These are phyloP conservation scores for Parascotia fuliginaria DNA, from an alignment of 2,888 invertebrate species.

Conservation along the genomic window DNA sequence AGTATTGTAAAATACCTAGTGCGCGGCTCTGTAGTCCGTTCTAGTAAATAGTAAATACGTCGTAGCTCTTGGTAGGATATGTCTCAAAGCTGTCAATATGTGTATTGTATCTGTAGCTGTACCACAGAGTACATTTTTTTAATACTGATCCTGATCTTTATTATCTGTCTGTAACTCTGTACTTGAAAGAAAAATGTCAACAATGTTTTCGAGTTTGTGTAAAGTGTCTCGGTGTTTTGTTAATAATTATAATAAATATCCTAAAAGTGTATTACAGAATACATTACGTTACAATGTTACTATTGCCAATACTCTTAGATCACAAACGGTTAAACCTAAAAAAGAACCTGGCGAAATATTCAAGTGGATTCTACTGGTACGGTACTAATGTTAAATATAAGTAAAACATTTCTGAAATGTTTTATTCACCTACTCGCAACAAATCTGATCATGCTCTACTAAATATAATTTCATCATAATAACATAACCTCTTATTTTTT, in stretches of 20 bases:
- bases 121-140: too few relatives aligned
- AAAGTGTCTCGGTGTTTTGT: slow-evolving; percentile 42
- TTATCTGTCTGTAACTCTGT: too few relatives aligned
- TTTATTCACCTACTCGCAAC: too few relatives aligned
- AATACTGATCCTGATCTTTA: too few relatives aligned
- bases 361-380: slow-evolving; percentile 77
- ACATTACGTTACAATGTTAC: slow-evolving; percentile 54
- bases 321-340: slow-evolving; percentile 51
- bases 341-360: slow-evolving; percentile 69
- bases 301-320: slow-evolving; percentile 53
- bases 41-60: too few relatives aligned
- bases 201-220: slow-evolving; percentile 46
- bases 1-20: too few relatives aligned
- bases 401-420: too few relatives aligned
- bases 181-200: slow-evolving; percentile 43
- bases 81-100: too few relatives aligned
- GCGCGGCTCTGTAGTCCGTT: too few relatives aligned
- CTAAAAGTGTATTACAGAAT: slow-evolving; percentile 46
- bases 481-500: slow-evolving; percentile 10
- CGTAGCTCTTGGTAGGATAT: too few relatives aligned
- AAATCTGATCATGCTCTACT: too few relatives aligned
- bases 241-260: slow-evolving; percentile 30
- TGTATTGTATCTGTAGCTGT: too few relatives aligned
- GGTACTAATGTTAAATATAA: slow-evolving; percentile 8
- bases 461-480: neutral